A percentile compares a stretch with the other conserved stretches of the same genome.
Conservation (phyloP, 2,797 vertebrate genomes). For the Silurus aristotelis region DNA sequence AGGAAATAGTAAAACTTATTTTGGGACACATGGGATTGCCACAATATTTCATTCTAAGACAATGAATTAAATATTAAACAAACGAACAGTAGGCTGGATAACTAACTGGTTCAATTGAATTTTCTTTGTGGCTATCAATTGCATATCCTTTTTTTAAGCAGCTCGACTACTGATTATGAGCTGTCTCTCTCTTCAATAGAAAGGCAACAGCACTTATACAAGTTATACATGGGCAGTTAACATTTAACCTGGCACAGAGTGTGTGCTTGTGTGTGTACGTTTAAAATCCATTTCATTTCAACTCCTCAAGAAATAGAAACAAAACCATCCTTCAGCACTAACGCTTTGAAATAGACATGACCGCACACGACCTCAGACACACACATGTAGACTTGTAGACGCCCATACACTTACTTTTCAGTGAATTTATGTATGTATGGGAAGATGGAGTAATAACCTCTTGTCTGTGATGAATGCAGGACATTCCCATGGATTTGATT, state of each 20-base stretch:
- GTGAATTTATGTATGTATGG: constrained; percentile 24
- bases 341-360: constrained; percentile 12
- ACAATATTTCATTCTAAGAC: not conserved
- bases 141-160: not conserved
- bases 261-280: constrained; percentile 39
- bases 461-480: constrained; percentile 24
- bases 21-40: no score
- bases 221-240: constrained; percentile 14
- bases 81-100: not conserved
- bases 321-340: not conserved
- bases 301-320: constrained; percentile 19
- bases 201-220: constrained; percentile 12
- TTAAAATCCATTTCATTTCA: constrained; percentile 31
- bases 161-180: not conserved
- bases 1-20: no score
- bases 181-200: constrained; percentile 27
- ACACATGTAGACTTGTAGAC: constrained; percentile 32
- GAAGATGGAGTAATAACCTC: constrained; percentile 25
- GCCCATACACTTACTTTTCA: constrained; percentile 24
- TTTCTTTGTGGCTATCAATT: not conserved
- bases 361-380: constrained; percentile 28
- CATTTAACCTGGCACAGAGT: constrained; percentile 36
- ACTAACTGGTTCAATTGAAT: not conserved
- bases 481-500: constrained; percentile 28
- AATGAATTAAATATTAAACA: not conserved